Evolutionary conservation across 2,797 vertebrate species (phyloP).

Genomic region (Crocodylus rhombifer): DNA sequence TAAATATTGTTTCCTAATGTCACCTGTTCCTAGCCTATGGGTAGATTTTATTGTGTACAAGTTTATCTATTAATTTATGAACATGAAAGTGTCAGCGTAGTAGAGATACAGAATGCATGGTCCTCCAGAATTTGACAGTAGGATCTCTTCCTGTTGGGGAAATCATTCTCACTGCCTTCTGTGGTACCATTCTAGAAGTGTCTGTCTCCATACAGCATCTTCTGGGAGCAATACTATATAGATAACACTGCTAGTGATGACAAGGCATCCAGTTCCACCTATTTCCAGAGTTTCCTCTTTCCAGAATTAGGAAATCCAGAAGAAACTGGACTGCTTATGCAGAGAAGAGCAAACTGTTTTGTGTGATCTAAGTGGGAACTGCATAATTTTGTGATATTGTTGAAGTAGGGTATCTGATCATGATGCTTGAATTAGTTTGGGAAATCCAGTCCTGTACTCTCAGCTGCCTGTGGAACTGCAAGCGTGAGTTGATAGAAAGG

Average conservation of each 20-base stretch:
- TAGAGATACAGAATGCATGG: neutral
- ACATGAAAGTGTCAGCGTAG: neutral
- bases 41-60: neutral
- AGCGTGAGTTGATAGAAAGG: neutral
- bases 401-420: neutral
- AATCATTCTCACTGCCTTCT: neutral
- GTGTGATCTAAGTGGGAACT: neutral
- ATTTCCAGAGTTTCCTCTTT: neutral
- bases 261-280: neutral
- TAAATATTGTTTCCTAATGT: constrained; percentile 27
- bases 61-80: constrained; percentile 37
- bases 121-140: constrained; percentile 16
- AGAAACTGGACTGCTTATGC: neutral
- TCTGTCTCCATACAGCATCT: constrained; percentile 10
- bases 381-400: neutral
- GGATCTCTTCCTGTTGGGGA: constrained; percentile 10
- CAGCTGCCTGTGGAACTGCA: neutral
- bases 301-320: neutral
- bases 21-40: constrained; percentile 5
- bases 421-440: neutral
- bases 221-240: neutral
- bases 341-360: neutral
- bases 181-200: neutral
- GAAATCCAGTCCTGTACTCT: neutral
- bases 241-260: neutral